Percentiles rank a stretch among this genome's conserved stretches.
Evolutionary conservation across 2,888 invertebrate genomes (phyloP).

Genomic region (Ichneumoninae sp.): DNA sequence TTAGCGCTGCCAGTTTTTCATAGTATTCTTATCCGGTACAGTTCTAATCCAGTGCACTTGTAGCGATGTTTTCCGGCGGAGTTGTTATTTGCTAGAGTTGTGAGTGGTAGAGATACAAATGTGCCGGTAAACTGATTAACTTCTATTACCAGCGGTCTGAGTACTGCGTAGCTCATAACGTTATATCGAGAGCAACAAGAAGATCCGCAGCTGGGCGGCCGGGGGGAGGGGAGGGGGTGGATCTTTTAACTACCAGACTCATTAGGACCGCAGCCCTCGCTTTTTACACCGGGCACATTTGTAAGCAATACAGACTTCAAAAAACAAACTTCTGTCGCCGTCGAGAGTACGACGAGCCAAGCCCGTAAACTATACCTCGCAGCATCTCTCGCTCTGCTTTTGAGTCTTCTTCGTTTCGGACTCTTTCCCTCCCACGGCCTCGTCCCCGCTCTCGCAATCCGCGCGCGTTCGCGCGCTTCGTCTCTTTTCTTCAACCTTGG

Average conservation of each 20-base stretch:
- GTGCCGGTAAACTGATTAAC: background rate
- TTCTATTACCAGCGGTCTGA: background rate
- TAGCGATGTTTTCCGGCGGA: no score
- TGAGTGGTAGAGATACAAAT: no score
- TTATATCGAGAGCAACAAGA: constrained; percentile 53
- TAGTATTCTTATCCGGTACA: no score
- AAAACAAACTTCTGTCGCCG: constrained; percentile 79
- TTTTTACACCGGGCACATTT: constrained; percentile 83
- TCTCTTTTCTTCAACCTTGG: constrained; percentile 58
- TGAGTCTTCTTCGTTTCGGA: constrained; percentile 64
- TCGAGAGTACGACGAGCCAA: constrained; percentile 46
- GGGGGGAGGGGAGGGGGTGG: constrained; percentile 53
- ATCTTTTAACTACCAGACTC: constrained; percentile 84
- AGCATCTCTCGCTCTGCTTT: constrained; percentile 15
- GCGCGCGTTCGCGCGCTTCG: constrained; percentile 46
- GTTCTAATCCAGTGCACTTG: no score
- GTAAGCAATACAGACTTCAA: constrained; percentile 83
- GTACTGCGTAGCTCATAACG: constrained; percentile 9
- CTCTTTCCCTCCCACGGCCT: constrained; percentile 65
- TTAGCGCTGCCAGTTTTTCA: no score
- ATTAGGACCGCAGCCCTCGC: constrained; percentile 80
- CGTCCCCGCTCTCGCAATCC: constrained; percentile 43
- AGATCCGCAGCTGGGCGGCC: background rate
- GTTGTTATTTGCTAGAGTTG: no score
- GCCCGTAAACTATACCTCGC: constrained; percentile 16